Base-by-base conservation (phyloP, 2,888 invertebrate genomes). In the Archaeoteleia sp. region DNA sequence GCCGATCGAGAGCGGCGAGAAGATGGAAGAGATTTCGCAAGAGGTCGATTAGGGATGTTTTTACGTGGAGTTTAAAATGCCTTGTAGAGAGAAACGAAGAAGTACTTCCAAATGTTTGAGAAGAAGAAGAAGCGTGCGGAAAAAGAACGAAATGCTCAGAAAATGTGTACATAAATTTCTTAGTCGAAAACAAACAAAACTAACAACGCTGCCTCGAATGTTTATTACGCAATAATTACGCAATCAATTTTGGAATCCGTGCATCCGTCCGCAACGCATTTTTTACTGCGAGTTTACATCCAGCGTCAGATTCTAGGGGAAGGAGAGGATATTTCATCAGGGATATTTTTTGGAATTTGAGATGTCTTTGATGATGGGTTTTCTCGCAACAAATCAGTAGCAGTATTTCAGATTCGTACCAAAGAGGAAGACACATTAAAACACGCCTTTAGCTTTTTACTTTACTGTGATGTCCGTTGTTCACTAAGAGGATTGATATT, bases 391-490 rank as follows among this genome's bases (percentile, higher is more conserved):
- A 14, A 42, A 5, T 20, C 20, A 5, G 5, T 20, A 20, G 20
- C 20, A 20, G 20, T 20, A 25, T 42, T 32, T 32, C 12, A 17
- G 3, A 12, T 2, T 10, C 23, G 20, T 10, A 9, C 25, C 6
- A 14, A 7, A 23, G 40, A 42, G 34, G 4, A 5, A 32, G 5
- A 30, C 29, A 39, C 40, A 30, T 39, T 30, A 39, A 48, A 14
- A 46, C 30, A 17, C 27, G 14, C n/a, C 10, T 32, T 27, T 45
- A 30, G 30, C 42, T 29, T 45, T 53, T 32, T 30, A 15, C 39
- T 27, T 61, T 51, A 3, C 51, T 53, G 61, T 61, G 61, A 61
- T 61, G 51, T 61, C 45, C 39, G 37, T 43, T 53, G 32, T 45
- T 61, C 25, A 15, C 20, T 9, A 43, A 49, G 14, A 27, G 13